Conservation (phyloP, 2,113 vertebrate genomes). For the Indicator maculatus region DNA sequence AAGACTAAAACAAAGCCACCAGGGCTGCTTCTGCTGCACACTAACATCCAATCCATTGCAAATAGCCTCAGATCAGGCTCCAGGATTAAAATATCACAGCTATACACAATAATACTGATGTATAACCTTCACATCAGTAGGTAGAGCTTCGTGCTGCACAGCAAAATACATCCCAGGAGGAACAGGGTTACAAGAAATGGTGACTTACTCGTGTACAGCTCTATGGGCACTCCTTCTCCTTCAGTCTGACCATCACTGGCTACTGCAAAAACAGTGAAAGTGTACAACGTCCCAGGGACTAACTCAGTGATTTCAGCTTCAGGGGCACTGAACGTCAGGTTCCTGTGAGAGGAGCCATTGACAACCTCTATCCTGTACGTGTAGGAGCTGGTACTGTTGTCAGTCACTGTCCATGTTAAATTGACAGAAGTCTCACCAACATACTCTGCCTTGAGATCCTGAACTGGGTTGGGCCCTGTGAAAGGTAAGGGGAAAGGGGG, state of each 20-base stretch:
- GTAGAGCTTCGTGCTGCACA: neutral
- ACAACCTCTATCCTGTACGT: fast-evolving
- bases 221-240: fast-evolving
- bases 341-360: fast-evolving
- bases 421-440: neutral
- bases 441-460: neutral
- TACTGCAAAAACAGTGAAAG: neutral
- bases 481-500: neutral
- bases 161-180: fast-evolving
- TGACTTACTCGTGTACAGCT: neutral
- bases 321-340: fast-evolving
- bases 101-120: neutral
- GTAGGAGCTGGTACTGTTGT: fast-evolving
- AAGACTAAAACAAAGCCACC: neutral
- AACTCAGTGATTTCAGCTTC: fast-evolving
- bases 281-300: neutral
- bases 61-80: neutral
- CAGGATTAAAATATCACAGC: neutral
- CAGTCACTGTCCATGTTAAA: fast-evolving
- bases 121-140: neutral
- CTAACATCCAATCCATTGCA: neutral
- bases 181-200: neutral
- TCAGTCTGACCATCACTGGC: fast-evolving
- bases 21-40: neutral
- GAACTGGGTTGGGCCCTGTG: neutral